Conservation (phyloP, 2,113 vertebrate species). For the pig (Sus scrofa) region T2T-Sscrofa CM000814.6:85129001-85129500, state of each 20-base stretch:
- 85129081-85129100: neutral
- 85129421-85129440: neutral
- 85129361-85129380: neutral
- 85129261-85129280: neutral
- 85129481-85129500: neutral
- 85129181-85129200: neutral
- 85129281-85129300: neutral
- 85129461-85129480: neutral
- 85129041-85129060: neutral
- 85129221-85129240: slow-evolving; percentile 16
- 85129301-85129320: neutral
- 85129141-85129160: neutral
- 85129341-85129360: neutral
- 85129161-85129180: neutral
- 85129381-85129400: neutral
- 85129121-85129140: neutral
- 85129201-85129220: neutral
- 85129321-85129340: neutral
- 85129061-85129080: neutral
- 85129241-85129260: neutral
- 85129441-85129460: slow-evolving; percentile 2
- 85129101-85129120: neutral
- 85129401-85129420: neutral
- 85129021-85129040: rapidly evolving
- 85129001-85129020: rapidly evolving